Percentiles rank a stretch among this genome's conserved stretches.
Evolutionary conservation across 2,888 invertebrate species (phyloP).

Genomic region (Clanis bilineata): DNA sequence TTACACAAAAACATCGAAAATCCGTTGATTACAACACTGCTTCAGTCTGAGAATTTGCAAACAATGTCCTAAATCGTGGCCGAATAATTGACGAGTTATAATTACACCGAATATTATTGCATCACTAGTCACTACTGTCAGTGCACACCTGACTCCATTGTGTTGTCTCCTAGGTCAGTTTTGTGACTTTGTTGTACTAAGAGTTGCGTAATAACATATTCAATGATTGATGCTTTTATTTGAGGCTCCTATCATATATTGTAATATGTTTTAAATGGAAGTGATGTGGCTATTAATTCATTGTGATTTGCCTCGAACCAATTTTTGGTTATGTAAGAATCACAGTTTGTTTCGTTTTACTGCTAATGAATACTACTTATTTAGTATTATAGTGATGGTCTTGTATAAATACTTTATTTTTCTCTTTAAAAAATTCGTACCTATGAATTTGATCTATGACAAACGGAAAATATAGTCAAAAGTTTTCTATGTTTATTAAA

Average conservation of each 20-base stretch:
- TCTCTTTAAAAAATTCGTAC: too few species aligned
- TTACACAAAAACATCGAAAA: too few species aligned
- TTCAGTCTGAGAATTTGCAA: too few species aligned
- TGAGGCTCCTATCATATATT: not conserved
- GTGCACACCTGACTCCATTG: not conserved
- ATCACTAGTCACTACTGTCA: not conserved
- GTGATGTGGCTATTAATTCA: not conserved
- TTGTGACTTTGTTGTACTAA: not conserved
- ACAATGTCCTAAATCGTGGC: too few species aligned
- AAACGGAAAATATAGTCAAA: too few species aligned
- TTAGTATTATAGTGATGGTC: too few species aligned
- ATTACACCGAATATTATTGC: not conserved
- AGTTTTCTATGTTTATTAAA: too few species aligned
- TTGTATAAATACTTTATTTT: too few species aligned
- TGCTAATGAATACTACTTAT: too few species aligned
- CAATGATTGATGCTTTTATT: not conserved
- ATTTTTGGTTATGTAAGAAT: not conserved
- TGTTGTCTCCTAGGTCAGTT: not conserved
- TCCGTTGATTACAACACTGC: too few species aligned
- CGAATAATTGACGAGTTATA: too few species aligned
- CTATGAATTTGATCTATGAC: too few species aligned
- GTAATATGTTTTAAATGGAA: not conserved
- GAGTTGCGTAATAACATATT: not conserved
- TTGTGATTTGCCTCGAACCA: not conserved
- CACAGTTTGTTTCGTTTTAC: not conserved